A percentile compares a stretch with the other conserved stretches of the same genome.
phyloP scores from a whole-genome alignment of 2,113 vertebrate genomes.

The Scatophagus argus region DNA sequence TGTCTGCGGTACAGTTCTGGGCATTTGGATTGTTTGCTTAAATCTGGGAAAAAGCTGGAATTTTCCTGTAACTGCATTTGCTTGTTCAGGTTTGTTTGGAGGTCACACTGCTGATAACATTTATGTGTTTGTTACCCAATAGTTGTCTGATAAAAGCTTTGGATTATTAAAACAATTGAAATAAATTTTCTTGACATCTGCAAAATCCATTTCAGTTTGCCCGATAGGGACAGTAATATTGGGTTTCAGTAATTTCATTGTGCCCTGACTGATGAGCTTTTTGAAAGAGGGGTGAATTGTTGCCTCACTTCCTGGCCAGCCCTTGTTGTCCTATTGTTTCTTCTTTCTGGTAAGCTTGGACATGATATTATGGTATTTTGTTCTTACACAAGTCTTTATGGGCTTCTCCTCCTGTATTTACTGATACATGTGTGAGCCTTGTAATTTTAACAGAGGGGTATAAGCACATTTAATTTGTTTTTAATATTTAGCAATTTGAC shows the following conservation, averaged over 20 bases:
- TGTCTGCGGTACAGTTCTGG: slow-evolving; percentile 55
- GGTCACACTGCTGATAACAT: slow-evolving; percentile 65
- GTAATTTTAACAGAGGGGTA: background rate
- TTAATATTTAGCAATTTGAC: background rate
- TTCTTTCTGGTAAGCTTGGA: background rate
- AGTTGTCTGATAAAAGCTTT: slow-evolving; percentile 13
- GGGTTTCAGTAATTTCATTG: background rate
- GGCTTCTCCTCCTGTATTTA: no score
- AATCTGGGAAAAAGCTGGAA: slow-evolving; percentile 54
- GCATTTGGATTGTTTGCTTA: slow-evolving; percentile 71
- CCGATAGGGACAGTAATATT: background rate
- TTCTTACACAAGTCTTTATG: background rate
- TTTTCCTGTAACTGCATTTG: slow-evolving; percentile 67
- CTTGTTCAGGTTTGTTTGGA: slow-evolving; percentile 64
- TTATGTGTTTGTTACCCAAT: slow-evolving; percentile 36
- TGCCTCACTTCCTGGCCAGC: background rate
- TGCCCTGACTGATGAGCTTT: slow-evolving; percentile 12
- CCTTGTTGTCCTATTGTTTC: background rate
- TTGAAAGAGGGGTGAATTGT: background rate
- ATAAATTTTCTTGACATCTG: slow-evolving; percentile 14
- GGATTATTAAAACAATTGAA: slow-evolving; percentile 9
- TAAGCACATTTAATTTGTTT: background rate
- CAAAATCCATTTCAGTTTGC: background rate
- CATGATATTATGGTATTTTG: background rate
- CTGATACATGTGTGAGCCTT: background rate